Conservation (phyloP, 2,888 invertebrate genomes). For the Xiphydria camelus region DNA sequence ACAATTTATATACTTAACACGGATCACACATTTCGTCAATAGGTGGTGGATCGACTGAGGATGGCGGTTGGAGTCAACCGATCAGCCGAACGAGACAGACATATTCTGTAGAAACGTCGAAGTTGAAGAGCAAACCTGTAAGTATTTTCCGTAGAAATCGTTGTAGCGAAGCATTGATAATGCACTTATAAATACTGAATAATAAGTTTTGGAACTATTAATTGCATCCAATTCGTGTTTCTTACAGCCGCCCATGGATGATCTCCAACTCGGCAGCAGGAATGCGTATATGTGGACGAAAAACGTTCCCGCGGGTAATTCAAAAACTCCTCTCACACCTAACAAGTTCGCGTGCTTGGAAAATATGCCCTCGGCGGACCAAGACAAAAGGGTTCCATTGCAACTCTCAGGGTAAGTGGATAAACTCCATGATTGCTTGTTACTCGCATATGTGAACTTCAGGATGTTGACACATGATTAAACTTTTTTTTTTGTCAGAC, state of each 20-base stretch:
- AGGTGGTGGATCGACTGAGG: constrained; percentile 39
- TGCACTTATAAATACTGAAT: no score
- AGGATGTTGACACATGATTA: constrained; percentile 19
- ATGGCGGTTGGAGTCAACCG: constrained; percentile 47
- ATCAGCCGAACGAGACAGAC: constrained; percentile 38
- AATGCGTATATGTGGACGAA: constrained; percentile 46
- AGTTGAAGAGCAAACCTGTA: constrained; percentile 60
- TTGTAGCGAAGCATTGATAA: constrained; percentile 13
- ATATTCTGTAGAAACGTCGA: constrained; percentile 60
- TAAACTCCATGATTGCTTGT: no score
- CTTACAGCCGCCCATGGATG: constrained; percentile 55
- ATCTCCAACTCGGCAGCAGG: constrained; percentile 58
- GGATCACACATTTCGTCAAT: no score
- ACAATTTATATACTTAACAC: no score
- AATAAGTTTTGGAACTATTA: neutral
- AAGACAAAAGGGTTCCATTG: constrained; percentile 39
- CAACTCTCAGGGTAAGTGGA: constrained; percentile 46
- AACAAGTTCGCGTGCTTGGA: constrained; percentile 61
- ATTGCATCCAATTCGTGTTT: constrained; percentile 5
- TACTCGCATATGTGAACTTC: neutral
- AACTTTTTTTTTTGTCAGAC: constrained; percentile 39
- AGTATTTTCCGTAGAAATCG: constrained; percentile 39
- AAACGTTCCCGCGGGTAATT: constrained; percentile 18
- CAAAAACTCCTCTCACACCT: constrained; percentile 49
- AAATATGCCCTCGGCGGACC: constrained; percentile 49